Evolutionary conservation across 2,113 vertebrate genomes (phyloP).

Genomic region (Microcebus tavaratra): DNA sequence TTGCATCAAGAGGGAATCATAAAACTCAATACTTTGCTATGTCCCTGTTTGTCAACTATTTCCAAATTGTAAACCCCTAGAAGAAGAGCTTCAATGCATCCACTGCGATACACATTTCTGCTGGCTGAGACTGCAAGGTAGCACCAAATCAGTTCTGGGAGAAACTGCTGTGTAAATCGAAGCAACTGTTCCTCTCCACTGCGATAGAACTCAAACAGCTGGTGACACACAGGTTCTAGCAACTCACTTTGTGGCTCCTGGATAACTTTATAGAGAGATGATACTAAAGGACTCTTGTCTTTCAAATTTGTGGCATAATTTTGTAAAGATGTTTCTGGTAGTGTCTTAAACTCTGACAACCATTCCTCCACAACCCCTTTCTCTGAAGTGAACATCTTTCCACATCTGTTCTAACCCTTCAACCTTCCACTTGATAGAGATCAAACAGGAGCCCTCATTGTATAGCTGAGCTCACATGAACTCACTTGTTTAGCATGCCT

Average conservation of each 20-base stretch:
- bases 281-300: too few species aligned
- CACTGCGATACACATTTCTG: constrained; percentile 93
- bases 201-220: constrained; percentile 98
- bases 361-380: too few species aligned
- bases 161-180: constrained; percentile 95
- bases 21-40: constrained; percentile 95
- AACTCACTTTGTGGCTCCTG: constrained; percentile 82
- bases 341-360: too few species aligned
- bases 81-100: constrained; percentile 97
- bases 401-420: too few species aligned
- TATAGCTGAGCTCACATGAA: not conserved
- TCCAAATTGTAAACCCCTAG: constrained; percentile 99
- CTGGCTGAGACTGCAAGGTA: constrained; percentile 92
- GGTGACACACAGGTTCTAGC: constrained; percentile 98
- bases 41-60: constrained; percentile 97
- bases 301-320: too few species aligned
- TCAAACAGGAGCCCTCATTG: not conserved
- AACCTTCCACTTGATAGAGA: not conserved
- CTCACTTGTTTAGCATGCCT: not conserved
- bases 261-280: too few species aligned
- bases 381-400: too few species aligned
- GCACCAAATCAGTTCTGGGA: constrained; percentile 98
- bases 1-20: constrained; percentile 98
- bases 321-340: too few species aligned
- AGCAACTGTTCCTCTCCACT: constrained; percentile 93